Evolutionary conservation across 2,888 invertebrate species (phyloP), one percentile per base, ranked within the genome.

Genomic region (Melanargia galathea): DNA sequence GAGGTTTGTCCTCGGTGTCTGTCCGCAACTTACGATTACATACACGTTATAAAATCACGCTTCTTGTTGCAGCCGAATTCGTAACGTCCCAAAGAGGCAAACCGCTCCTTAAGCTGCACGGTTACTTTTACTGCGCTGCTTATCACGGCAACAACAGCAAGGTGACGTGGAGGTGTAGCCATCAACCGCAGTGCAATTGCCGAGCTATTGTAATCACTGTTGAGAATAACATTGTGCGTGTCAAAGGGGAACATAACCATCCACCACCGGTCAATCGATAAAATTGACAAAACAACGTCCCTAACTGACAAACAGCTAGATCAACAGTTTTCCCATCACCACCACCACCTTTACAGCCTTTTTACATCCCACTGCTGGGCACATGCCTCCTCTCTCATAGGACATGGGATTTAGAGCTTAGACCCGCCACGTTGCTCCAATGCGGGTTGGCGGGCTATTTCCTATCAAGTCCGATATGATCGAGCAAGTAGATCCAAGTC

Each of bases 81-180:
- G 66, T 72, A 13, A 64, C 65, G 59, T 75, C 75, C 0, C 66
- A 66, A 11, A 71, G 68, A 35, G 74, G 73, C 3, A 70, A 65
- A 18, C 67, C 63, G 5, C 59, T 81, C 40, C 71, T 83, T 2
- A 67, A 68, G 8, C 46, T 77, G 0, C 69, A 68, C 0, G 76
- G 76, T 0, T 83, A 76, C 62, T 80, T 76, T 0, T 83, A 79
- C 64, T 75, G 45, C 49, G 63, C 65, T 5, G 58, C 52, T 0
- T 30, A 30, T 7, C 8, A 30, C 6, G 65, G 71, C 1, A 72
- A 59, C 16, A 65, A 69, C 0, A 2, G 3, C 4, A 79, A 75
- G 30, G 48, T 62, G 0, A 67, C 80, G 16, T 86, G 84, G 86
- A 70, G 75, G 5, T 85, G 84, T 60, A 84, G 83, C 1, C 81